Evolutionary conservation across 2,888 invertebrate species (phyloP).

Genomic region (Sinhomidia bicolor): DNA sequence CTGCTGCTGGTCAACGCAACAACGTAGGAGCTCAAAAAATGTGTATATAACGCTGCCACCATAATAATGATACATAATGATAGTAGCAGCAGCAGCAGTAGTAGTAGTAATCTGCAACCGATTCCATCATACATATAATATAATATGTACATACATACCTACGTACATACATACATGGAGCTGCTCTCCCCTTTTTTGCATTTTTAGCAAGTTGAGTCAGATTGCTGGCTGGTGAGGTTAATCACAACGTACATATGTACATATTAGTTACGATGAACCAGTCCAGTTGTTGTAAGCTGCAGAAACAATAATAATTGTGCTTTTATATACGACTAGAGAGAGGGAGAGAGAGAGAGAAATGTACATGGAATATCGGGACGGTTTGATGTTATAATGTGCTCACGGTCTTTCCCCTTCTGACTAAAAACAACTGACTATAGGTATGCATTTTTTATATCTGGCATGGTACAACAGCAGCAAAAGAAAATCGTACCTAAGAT

Average conservation of each 20-base stretch:
- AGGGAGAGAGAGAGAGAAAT: no score
- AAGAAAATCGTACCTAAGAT: neutral
- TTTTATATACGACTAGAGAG: no score
- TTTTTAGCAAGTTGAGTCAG: slow-evolving; percentile 19
- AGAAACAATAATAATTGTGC: neutral
- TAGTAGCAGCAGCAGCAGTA: no score
- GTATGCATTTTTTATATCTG: neutral
- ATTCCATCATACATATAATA: no score
- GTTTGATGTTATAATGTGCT: slow-evolving; percentile 5
- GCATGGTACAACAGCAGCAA: neutral
- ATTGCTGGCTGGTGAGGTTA: slow-evolving; percentile 54
- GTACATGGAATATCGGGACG: no score
- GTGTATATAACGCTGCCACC: neutral
- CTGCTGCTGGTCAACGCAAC: slow-evolving; percentile 33
- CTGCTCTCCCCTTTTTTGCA: slow-evolving; percentile 25
- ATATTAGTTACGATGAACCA: no score
- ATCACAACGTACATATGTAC: slow-evolving; percentile 38
- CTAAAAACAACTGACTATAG: slow-evolving; percentile 37
- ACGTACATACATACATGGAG: neutral
- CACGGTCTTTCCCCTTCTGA: slow-evolving; percentile 65
- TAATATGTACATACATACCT: neutral
- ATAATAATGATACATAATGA: slow-evolving; percentile 14
- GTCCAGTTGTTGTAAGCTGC: slow-evolving; percentile 51
- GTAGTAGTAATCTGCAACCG: no score
- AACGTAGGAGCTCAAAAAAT: neutral